These are phyloP conservation scores for Rousettus madagascariensis DNA, from an alignment of 2,797 vertebrate genomes.

Conservation along the genomic window DNA sequence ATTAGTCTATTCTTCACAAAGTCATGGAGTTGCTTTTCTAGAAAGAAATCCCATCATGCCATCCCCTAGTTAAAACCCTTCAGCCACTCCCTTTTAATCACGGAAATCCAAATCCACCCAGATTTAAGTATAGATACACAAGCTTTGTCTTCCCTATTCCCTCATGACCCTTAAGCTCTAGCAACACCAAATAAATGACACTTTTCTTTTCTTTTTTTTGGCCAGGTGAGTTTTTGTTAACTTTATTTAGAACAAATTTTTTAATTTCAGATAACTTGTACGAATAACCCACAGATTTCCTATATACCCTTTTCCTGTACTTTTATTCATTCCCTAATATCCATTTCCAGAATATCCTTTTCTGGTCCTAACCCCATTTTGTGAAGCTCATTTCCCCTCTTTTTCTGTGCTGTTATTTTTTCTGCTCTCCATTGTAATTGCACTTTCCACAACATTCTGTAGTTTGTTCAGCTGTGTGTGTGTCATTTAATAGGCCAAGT, in stretches of 20 bases:
- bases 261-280: not conserved
- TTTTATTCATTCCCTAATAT: not conserved
- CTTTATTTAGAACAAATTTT: conserved; percentile 32
- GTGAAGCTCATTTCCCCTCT: not conserved
- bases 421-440: not conserved
- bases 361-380: not conserved
- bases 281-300: not conserved
- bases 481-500: not conserved
- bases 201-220: not conserved
- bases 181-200: not conserved
- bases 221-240: not conserved
- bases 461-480: not conserved
- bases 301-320: not conserved
- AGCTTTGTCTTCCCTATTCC: not conserved
- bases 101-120: not conserved
- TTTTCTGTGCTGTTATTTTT: not conserved
- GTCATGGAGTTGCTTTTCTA: not conserved
- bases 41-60: not conserved
- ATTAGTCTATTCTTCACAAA: not conserved
- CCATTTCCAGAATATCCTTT: not conserved
- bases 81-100: not conserved
- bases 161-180: not conserved
- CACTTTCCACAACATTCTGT: not conserved
- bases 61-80: not conserved
- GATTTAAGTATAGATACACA: not conserved